phyloP scores from a whole-genome alignment of 2,797 vertebrate genomes.

The Helostoma temminkii region DNA sequence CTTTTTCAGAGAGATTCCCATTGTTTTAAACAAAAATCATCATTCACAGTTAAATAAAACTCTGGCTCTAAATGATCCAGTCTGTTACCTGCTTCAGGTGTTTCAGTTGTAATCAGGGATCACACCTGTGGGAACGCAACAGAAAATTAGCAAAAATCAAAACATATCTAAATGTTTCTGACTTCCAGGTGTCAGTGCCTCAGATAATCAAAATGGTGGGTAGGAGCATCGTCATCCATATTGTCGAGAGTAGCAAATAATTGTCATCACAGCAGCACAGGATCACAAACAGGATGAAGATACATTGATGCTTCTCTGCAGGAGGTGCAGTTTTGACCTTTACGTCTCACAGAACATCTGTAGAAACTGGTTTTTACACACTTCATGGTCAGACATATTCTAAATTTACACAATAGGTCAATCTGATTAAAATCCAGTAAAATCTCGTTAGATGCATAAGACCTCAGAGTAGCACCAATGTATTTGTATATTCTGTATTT shows the following conservation, averaged over 20 bases:
- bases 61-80: rapidly evolving
- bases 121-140: slow-evolving; percentile 17
- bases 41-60: slow-evolving; percentile 81
- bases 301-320: slow-evolving; percentile 29
- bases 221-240: slow-evolving; percentile 85
- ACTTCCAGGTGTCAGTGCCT: slow-evolving; percentile 74
- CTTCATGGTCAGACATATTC: too few relatives aligned
- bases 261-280: slow-evolving; percentile 91
- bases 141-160: not conserved
- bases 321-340: not conserved
- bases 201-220: slow-evolving; percentile 89
- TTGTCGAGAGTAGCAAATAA: slow-evolving; percentile 99
- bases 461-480: slow-evolving; percentile 45
- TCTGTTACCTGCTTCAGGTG: slow-evolving; percentile 28
- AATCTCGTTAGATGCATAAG: not conserved
- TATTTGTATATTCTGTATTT: rapidly evolving
- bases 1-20: slow-evolving; percentile 99
- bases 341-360: not conserved
- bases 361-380: too few relatives aligned
- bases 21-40: slow-evolving; percentile 87
- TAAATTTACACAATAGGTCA: too few relatives aligned
- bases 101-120: rapidly evolving
- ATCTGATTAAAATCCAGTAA: too few relatives aligned
- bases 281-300: rapidly evolving
- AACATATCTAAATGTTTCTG: rapidly evolving